Evolutionary conservation across 2,113 vertebrate genomes (phyloP).

Genomic region (Cephalopterus ornatus): DNA sequence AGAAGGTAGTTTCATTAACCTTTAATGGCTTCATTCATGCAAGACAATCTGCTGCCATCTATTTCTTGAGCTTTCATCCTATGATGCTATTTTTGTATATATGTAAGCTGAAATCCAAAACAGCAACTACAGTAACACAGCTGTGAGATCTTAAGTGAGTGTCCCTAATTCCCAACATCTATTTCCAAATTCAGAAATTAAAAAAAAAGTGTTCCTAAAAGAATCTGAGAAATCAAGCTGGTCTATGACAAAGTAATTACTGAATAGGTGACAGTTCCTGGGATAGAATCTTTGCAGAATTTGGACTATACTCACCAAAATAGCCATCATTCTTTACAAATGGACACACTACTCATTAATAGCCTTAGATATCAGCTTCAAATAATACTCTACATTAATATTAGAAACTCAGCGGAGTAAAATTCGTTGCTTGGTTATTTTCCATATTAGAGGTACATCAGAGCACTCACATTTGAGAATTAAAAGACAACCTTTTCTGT

Average conservation of each 20-base stretch:
- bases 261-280: not conserved
- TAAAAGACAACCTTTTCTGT: not conserved
- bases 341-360: not conserved
- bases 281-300: not conserved
- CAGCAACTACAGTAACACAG: not conserved
- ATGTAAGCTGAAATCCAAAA: conserved; percentile 13
- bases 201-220: not conserved
- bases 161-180: no score
- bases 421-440: not conserved
- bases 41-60: no score
- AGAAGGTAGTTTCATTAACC: no score
- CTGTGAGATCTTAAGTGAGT: not conserved
- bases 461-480: conserved; percentile 5
- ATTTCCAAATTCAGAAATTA: not conserved
- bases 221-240: not conserved
- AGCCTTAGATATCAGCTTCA: not conserved
- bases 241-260: not conserved
- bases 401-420: not conserved
- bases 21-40: no score
- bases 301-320: not conserved
- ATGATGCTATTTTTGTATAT: conserved; percentile 5
- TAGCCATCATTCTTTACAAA: not conserved
- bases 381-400: not conserved
- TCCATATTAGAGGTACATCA: conserved; percentile 1
- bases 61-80: not conserved